Evolutionary conservation across 2,888 invertebrate species (phyloP).

Genomic region (Acronicta leporina): DNA sequence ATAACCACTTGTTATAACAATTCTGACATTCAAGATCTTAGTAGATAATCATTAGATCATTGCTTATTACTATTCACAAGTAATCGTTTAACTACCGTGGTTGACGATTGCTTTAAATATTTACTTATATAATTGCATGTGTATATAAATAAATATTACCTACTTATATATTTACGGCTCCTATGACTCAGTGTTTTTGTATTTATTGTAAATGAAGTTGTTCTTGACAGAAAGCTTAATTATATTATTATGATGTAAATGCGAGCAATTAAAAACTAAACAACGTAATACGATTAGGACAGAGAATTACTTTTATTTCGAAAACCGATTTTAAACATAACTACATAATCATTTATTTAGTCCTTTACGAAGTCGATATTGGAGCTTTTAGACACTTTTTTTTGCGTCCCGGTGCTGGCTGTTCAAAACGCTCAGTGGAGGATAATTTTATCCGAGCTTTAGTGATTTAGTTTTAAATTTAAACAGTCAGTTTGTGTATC

Average conservation of each 20-base stretch:
- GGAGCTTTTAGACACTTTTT: too few species aligned
- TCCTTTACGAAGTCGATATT: too few species aligned
- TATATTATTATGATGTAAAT: neutral
- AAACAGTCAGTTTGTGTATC: too few species aligned
- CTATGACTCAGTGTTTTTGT: conserved; percentile 14
- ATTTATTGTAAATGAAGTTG: conserved; percentile 3
- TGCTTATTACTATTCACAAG: conserved; percentile 17
- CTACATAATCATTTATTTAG: too few species aligned
- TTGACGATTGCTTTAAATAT: conserved; percentile 31
- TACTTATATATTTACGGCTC: conserved; percentile 6
- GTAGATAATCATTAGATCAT: conserved; percentile 30
- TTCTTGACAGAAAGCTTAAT: neutral
- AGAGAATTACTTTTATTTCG: neutral
- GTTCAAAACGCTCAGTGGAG: too few species aligned
- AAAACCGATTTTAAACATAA: too few species aligned
- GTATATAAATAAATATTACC: too few species aligned
- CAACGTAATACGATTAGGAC: neutral
- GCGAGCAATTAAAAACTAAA: neutral
- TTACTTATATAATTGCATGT: conserved; percentile 25
- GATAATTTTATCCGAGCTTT: too few species aligned
- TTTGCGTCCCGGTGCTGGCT: too few species aligned
- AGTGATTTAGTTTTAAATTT: too few species aligned
- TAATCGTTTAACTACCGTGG: conserved; percentile 14
- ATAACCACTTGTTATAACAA: conserved; percentile 7
- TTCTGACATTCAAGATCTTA: conserved; percentile 16